Evolutionary conservation across 2,888 invertebrate species (phyloP), one percentile per base, ranked within the genome.

Genomic region (Sinotaia quadrata): DNA sequence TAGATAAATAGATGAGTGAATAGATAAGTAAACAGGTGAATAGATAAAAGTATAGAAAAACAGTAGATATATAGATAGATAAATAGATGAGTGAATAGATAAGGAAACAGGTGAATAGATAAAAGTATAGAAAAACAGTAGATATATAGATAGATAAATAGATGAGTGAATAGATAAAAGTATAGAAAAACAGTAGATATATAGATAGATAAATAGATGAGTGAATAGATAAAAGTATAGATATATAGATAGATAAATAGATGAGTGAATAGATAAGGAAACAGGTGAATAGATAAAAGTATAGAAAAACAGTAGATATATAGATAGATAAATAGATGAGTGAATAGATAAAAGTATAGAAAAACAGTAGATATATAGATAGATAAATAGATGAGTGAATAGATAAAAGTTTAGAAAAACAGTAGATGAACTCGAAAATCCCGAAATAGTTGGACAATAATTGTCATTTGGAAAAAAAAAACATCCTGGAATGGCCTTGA

Each of bases 101-200:
- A 31, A 12, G 18, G 44, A 24, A 33, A 41, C 18, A 44, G 37
- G 44, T 10, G 36, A 27, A 15, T 18, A 63, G 34, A 21, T 7
- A 24, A 15, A 44, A 33, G 34, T 24, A 44, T 34, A 44, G 21
- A 49, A 15, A 56, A 24, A 41, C n/a, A 41, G 47, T 33, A 31
- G 24, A 24, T 58, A 49, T 2, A 27, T 49, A 44, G 33, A 15
- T 21, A 2, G 7, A 24, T 33, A 27, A 58, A 51, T 34, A 15
- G 51, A 51, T 36, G 58, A 58, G 21, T 36, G 12, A 36, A 31
- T 2, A 47, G 27, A 18, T 5, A 27, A 54, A 27, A 58, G 58
- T 49, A 44, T 34, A 44, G 34, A 36, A 34, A 57, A 58, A 51
- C 24, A 51, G 36, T 24, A 58, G 67, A 67, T 24, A 49, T 27